A percentile compares a stretch with the other conserved stretches of the same genome.
Conservation (phyloP, 2,797 vertebrate species). For the Mareca penelope region DNA sequence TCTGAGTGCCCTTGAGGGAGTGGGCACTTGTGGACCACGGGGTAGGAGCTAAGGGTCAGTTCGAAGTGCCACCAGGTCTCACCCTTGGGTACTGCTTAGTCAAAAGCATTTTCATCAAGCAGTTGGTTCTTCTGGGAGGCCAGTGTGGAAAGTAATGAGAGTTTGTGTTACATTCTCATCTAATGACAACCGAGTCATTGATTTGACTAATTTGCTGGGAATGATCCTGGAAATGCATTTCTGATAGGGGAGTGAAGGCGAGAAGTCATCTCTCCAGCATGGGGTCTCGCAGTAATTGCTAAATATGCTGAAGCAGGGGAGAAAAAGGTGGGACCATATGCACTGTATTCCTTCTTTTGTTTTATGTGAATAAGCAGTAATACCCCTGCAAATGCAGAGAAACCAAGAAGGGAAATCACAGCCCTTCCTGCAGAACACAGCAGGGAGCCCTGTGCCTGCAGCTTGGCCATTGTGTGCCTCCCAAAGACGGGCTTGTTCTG, state of each 20-base stretch:
- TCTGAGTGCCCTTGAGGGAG: not conserved
- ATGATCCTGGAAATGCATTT: not conserved
- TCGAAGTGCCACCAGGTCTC: not conserved
- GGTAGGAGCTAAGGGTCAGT: fast-evolving
- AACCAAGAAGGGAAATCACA: not conserved
- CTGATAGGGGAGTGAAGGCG: fast-evolving
- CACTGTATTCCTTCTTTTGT: conserved; percentile 1
- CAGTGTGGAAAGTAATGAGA: not conserved
- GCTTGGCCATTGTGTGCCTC: not conserved
- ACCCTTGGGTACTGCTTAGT: no score
- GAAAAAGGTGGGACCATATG: not conserved
- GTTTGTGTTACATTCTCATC: not conserved
- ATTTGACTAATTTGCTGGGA: not conserved
- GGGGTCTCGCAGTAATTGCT: not conserved
- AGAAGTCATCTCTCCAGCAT: not conserved
- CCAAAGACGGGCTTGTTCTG: not conserved
- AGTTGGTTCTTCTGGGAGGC: not conserved
- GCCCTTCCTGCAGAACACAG: not conserved
- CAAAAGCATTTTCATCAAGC: not conserved
- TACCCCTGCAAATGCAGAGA: not conserved
- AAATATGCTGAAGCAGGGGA: not conserved
- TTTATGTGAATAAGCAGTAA: not conserved
- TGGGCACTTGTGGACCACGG: fast-evolving
- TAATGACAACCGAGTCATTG: not conserved
- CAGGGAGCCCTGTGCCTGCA: not conserved